A percentile compares a stretch with the other conserved stretches of the same genome.
Conservation (phyloP, 2,113 vertebrate genomes). For the Misgurnus anguillicaudatus region DNA sequence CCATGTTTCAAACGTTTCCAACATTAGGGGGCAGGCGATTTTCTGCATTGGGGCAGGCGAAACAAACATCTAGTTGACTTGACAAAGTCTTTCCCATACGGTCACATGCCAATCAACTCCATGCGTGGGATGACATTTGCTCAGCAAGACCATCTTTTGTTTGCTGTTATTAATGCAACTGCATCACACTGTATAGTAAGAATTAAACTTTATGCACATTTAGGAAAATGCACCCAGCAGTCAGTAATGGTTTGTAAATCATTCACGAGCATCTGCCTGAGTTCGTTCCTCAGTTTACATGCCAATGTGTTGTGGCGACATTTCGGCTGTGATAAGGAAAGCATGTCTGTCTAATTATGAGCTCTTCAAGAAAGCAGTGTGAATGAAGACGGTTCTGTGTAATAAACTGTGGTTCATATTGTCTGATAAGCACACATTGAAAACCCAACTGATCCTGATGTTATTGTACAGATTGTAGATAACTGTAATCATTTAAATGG, state of each 20-base stretch:
- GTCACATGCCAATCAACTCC: slow-evolving; percentile 7
- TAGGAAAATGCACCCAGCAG: slow-evolving; percentile 12
- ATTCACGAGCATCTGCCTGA: neutral
- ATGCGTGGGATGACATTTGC: slow-evolving; percentile 33
- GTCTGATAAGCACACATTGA: neutral
- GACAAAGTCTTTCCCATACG: slow-evolving; percentile 20
- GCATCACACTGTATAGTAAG: slow-evolving; percentile 2
- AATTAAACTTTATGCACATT: slow-evolving; percentile 19
- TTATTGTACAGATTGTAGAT: slow-evolving; percentile 1
- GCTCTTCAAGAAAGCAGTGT: neutral
- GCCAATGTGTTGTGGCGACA: slow-evolving; percentile 24
- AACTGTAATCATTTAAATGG: too few relatives aligned
- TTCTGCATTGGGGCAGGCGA: too few relatives aligned
- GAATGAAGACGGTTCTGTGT: neutral
- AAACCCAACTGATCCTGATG: slow-evolving; percentile 11
- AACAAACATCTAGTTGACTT: slow-evolving; percentile 32
- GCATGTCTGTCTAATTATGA: neutral
- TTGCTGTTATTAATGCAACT: slow-evolving; percentile 2
- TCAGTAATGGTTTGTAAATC: slow-evolving; percentile 1
- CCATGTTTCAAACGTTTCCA: neutral
- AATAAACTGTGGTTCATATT: neutral
- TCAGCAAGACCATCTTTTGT: slow-evolving; percentile 31
- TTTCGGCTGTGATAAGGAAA: slow-evolving; percentile 5
- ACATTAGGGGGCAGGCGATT: neutral
- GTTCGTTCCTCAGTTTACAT: neutral